phyloP scores from a whole-genome alignment of 2,113 vertebrate species.

The Rhea pennata region DNA sequence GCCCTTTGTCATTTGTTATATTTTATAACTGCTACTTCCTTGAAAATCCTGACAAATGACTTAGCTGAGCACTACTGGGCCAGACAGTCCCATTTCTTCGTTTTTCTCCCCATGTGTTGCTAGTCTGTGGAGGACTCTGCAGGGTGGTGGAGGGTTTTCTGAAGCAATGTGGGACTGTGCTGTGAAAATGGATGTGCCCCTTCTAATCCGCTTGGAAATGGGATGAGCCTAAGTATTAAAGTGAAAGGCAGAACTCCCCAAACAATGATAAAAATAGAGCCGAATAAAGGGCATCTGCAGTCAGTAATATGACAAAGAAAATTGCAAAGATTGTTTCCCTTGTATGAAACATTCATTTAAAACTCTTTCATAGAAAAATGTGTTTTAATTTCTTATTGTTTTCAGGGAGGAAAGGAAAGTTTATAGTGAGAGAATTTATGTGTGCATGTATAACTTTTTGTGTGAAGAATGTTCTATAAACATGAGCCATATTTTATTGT shows the following conservation, averaged over 20 bases:
- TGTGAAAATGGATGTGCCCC: neutral
- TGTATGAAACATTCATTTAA: conserved; percentile 22
- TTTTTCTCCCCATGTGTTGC: neutral
- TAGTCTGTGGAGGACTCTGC: neutral
- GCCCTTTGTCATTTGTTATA: neutral
- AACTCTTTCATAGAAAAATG: conserved; percentile 22
- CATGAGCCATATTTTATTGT: neutral
- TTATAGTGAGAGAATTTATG: conserved; percentile 28
- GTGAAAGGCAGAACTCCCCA: neutral
- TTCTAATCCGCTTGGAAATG: neutral
- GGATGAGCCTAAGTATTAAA: neutral
- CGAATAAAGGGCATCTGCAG: neutral
- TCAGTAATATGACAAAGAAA: neutral
- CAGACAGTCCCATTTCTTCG: rapidly evolving
- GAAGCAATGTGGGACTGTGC: neutral
- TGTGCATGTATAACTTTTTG: neutral
- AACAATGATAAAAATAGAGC: neutral
- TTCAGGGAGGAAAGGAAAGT: conserved; percentile 30
- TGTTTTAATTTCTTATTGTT: conserved; percentile 33
- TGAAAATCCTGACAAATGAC: neutral
- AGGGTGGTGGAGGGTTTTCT: neutral
- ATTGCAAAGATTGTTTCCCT: neutral
- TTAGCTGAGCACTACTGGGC: neutral
- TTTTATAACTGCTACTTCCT: neutral
- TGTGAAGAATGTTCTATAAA: conserved; percentile 4